These are phyloP conservation scores for Lepilemur septentrionalis DNA, from an alignment of 2,797 vertebrate genomes.

Conservation along the genomic window DNA sequence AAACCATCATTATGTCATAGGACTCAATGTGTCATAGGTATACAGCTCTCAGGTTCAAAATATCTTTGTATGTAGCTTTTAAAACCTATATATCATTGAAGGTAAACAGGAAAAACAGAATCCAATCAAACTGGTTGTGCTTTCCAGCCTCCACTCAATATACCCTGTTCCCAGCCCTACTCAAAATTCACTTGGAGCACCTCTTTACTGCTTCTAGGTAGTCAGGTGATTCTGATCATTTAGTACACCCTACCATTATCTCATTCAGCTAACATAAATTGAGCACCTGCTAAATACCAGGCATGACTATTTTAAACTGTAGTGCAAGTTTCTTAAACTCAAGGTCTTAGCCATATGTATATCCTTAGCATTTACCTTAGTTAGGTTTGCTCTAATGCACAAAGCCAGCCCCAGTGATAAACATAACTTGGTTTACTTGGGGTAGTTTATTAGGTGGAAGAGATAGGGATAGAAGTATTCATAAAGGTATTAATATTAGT, in stretches of 20 bases:
- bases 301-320: not conserved
- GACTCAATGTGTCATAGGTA: not conserved
- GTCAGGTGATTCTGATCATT: not conserved
- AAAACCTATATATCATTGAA: not conserved
- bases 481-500: constrained; percentile 13
- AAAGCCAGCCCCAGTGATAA: not conserved
- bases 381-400: not conserved
- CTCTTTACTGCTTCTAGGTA: not conserved
- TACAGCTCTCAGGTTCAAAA: not conserved
- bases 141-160: not conserved
- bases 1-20: not conserved
- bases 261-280: not conserved
- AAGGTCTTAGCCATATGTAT: not conserved
- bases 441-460: not conserved
- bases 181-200: not conserved
- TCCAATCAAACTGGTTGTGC: not conserved
- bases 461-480: not conserved
- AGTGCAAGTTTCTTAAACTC: not conserved
- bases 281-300: not conserved
- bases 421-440: constrained; percentile 12
- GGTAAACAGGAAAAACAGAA: not conserved
- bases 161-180: not conserved
- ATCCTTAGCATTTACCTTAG: not conserved
- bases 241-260: not conserved
- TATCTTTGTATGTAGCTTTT: not conserved